phyloP scores from a whole-genome alignment of 2,888 invertebrate species.

The Margaritifera margaritifera region DNA sequence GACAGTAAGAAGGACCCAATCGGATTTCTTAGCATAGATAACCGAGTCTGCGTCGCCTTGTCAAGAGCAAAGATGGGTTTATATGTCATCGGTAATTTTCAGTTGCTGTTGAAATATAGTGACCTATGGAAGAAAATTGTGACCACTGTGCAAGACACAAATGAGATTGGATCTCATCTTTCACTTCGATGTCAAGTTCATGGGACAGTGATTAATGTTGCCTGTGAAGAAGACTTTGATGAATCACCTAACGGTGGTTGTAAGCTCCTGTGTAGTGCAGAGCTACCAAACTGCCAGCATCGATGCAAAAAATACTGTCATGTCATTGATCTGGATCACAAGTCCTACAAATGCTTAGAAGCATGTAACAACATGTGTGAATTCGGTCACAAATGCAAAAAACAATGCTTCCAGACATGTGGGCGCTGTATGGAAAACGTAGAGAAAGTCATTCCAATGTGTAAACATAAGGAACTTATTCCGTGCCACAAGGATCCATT shows the following conservation, averaged over 20 bases:
- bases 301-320: slow-evolving; percentile 18
- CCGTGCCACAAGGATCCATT: slow-evolving; percentile 3
- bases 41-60: slow-evolving; percentile 69
- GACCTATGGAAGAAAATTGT: slow-evolving; percentile 43
- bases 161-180: slow-evolving; percentile 26
- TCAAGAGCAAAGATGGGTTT: slow-evolving; percentile 70
- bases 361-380: slow-evolving; percentile 8
- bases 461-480: slow-evolving; percentile 12
- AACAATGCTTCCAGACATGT: slow-evolving; percentile 10
- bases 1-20: slow-evolving; percentile 29
- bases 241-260: slow-evolving; percentile 56
- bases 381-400: slow-evolving; percentile 4
- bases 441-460: slow-evolving; percentile 6
- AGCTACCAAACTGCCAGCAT: slow-evolving; percentile 36
- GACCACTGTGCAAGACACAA: slow-evolving; percentile 20
- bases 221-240: slow-evolving; percentile 40
- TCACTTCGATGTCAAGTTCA: slow-evolving; percentile 59
- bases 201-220: slow-evolving; percentile 9
- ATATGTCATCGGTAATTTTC: slow-evolving; percentile 69
- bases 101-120: slow-evolving; percentile 33
- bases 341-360: slow-evolving; percentile 7
- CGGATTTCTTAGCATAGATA: slow-evolving; percentile 65
- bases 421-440: slow-evolving; percentile 10
- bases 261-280: slow-evolving; percentile 38
- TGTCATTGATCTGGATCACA: slow-evolving; percentile 19